phyloP scores from a whole-genome alignment of 2,797 vertebrate genomes.

The Apodemus agrarius region DNA sequence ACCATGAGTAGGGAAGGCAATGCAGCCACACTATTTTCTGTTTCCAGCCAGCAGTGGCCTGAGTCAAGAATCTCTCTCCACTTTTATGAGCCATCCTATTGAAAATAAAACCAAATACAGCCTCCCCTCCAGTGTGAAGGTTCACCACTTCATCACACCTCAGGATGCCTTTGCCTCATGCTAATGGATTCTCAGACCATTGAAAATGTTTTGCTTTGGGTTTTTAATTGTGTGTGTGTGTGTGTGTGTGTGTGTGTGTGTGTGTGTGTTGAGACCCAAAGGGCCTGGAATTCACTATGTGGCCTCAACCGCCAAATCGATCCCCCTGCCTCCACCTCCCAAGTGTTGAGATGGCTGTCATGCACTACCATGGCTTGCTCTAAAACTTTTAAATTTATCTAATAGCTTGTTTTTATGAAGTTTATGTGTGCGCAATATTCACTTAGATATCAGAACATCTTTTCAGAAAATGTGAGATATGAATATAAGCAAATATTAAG shows the following conservation, averaged over 20 bases:
- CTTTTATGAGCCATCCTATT: too few relatives aligned
- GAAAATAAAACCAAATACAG: background rate
- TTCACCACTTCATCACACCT: background rate
- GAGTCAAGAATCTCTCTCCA: background rate
- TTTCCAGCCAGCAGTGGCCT: background rate
- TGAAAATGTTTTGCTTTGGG: background rate
- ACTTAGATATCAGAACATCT: background rate
- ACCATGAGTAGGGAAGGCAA: background rate
- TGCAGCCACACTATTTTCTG: too few relatives aligned
- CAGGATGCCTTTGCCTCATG: background rate
- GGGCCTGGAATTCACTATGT: background rate
- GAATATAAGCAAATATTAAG: background rate
- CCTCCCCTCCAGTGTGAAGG: background rate
- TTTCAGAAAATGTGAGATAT: background rate
- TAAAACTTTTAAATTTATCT: background rate
- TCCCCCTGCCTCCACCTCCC: background rate
- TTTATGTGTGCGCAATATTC: background rate
- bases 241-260: background rate
- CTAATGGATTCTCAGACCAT: background rate
- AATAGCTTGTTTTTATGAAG: background rate
- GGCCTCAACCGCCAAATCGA: background rate
- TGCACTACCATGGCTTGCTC: background rate
- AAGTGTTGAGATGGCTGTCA: background rate
- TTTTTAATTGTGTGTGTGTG: background rate
- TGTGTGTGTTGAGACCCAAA: background rate